These are phyloP conservation scores for Achroia grisella DNA, from an alignment of 1,140 invertebrate species.

Conservation along the genomic window DNA sequence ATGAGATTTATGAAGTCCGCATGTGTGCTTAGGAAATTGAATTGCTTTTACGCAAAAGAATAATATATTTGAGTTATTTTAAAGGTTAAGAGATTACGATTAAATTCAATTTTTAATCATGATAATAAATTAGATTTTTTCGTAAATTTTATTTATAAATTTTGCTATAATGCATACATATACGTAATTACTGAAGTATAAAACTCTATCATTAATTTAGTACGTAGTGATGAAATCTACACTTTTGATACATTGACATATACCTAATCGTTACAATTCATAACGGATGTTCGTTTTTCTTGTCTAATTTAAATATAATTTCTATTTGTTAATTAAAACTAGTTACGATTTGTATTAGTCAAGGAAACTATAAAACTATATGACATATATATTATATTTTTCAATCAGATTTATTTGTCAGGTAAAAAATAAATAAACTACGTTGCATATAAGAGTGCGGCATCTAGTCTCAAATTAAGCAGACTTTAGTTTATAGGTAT, in stretches of 20 bases:
- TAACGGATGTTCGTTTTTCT: constrained; percentile 30
- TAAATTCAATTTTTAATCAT: too few relatives aligned
- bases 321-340: constrained; percentile 9
- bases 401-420: too few relatives aligned
- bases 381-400: too few relatives aligned
- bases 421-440: too few relatives aligned
- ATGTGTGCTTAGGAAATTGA: constrained; percentile 61
- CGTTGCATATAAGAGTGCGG: too few relatives aligned
- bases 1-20: constrained; percentile 66
- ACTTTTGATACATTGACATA: background rate
- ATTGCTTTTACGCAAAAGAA: constrained; percentile 49
- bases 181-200: background rate
- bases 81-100: too few relatives aligned
- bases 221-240: background rate
- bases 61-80: background rate
- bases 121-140: too few relatives aligned
- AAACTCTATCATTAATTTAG: background rate
- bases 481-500: constrained; percentile 14
- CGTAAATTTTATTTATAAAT: too few relatives aligned
- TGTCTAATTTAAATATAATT: constrained; percentile 46
- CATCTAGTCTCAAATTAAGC: constrained; percentile 14
- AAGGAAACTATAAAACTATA: too few relatives aligned
- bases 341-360: background rate
- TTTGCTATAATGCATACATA: too few relatives aligned
- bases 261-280: constrained; percentile 10